A percentile compares a stretch with the other conserved stretches of the same genome.
These are phyloP conservation scores for Acridotheres tristis DNA, from an alignment of 2,797 vertebrate genomes.

Conservation along the genomic window DNA sequence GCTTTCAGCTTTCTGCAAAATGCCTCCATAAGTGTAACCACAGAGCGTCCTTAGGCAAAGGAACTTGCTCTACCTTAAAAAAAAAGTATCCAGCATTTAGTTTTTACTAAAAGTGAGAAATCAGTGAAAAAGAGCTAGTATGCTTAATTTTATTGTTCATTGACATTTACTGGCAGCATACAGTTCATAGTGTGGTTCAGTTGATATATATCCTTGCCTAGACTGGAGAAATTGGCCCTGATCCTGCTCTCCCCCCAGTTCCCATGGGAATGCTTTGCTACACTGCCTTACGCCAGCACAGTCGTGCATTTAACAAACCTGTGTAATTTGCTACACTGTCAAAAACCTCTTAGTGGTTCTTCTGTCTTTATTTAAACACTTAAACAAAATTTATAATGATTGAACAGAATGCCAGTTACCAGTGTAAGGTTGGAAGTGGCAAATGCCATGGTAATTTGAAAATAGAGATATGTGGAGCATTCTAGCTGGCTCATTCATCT, in stretches of 20 bases:
- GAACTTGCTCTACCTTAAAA: not conserved
- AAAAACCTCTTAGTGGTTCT: not conserved
- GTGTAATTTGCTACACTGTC: not conserved
- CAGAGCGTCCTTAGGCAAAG: not conserved
- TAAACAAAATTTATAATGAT: not conserved
- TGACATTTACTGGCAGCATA: not conserved
- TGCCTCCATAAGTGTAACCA: not conserved
- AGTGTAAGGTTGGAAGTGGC: not conserved
- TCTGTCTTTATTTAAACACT: not conserved
- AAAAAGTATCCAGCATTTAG: not conserved
- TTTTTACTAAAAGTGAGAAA: not conserved
- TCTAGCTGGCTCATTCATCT: not conserved
- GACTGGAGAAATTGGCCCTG: not conserved
- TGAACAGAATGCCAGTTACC: not conserved
- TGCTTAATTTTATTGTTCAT: not conserved
- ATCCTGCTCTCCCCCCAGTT: not conserved
- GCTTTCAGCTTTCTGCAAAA: not conserved
- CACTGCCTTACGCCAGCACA: accelerated
- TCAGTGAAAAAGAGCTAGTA: not conserved
- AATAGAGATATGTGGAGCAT: not conserved
- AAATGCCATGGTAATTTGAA: not conserved
- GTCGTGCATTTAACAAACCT: not conserved
- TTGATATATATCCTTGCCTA: not conserved
- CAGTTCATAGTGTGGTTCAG: not conserved
- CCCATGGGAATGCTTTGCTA: not conserved